phyloP scores from a whole-genome alignment of 2,797 vertebrate species.

The Dryobates pubescens region DNA sequence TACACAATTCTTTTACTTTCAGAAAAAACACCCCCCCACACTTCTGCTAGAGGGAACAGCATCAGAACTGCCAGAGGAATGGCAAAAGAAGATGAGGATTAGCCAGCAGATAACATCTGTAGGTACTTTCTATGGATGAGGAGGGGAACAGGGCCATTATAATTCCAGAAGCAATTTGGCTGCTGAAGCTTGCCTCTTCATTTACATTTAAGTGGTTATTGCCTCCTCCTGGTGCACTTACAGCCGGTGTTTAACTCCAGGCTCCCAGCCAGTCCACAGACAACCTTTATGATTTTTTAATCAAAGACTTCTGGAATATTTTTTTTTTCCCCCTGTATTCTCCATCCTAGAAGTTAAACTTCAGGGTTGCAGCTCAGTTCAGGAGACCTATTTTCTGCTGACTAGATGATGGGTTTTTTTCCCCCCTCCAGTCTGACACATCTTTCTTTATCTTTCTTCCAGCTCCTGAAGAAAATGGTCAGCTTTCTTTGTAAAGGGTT shows the following conservation, averaged over 20 bases:
- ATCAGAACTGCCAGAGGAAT: background rate
- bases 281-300: background rate
- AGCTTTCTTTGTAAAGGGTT: background rate
- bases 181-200: slow-evolving; percentile 14
- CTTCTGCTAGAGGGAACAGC: background rate
- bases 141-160: slow-evolving; percentile 1
- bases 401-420: background rate
- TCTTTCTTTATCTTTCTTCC: background rate
- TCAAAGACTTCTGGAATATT: background rate
- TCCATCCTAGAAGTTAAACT: background rate
- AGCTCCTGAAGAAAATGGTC: background rate
- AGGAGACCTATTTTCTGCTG: background rate
- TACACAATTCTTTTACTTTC: background rate
- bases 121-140: background rate
- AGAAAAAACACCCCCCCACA: too few relatives aligned
- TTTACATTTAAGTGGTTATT: slow-evolving; percentile 41
- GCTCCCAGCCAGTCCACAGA: background rate
- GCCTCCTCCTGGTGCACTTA: background rate
- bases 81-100: background rate
- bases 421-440: background rate
- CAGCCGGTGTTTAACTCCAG: background rate
- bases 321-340: background rate
- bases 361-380: background rate
- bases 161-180: slow-evolving; percentile 38
- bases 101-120: background rate